phyloP scores from a whole-genome alignment of 2,888 invertebrate species.

The Mimachlamys varia region DNA sequence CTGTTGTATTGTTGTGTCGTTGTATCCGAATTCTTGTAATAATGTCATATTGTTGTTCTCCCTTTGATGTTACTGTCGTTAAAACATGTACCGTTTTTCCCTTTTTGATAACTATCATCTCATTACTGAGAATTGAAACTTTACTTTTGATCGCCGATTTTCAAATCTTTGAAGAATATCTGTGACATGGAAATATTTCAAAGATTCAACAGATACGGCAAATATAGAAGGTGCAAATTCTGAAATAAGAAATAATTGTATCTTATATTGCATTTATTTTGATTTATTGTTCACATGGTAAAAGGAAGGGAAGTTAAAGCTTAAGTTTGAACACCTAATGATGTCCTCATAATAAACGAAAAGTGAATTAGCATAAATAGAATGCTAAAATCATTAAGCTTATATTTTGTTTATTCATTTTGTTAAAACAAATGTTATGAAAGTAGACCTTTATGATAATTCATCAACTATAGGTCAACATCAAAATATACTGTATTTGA shows the following conservation, averaged over 20 bases:
- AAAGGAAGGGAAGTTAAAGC: neutral
- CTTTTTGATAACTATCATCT: neutral
- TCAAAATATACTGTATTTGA: too few species aligned
- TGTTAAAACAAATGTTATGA: too few species aligned
- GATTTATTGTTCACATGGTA: neutral
- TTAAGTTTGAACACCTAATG: too few species aligned
- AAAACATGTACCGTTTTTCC: neutral
- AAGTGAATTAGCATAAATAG: neutral
- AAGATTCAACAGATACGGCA: neutral
- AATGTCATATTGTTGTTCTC: neutral
- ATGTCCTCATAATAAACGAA: neutral
- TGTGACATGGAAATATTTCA: neutral
- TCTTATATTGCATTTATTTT: neutral
- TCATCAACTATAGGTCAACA: too few species aligned
- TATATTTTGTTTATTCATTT: too few species aligned
- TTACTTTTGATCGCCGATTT: neutral
- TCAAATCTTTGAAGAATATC: neutral
- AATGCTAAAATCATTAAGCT: neutral
- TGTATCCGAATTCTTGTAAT: neutral
- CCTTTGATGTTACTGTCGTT: neutral
- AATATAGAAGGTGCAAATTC: neutral
- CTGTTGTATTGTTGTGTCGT: slow-evolving; percentile 4
- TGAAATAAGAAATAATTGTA: neutral
- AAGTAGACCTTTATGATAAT: too few species aligned
- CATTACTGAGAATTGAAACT: neutral